Evolutionary conservation across 2,113 vertebrate genomes (phyloP).

Genomic region (Jacana jacana): DNA sequence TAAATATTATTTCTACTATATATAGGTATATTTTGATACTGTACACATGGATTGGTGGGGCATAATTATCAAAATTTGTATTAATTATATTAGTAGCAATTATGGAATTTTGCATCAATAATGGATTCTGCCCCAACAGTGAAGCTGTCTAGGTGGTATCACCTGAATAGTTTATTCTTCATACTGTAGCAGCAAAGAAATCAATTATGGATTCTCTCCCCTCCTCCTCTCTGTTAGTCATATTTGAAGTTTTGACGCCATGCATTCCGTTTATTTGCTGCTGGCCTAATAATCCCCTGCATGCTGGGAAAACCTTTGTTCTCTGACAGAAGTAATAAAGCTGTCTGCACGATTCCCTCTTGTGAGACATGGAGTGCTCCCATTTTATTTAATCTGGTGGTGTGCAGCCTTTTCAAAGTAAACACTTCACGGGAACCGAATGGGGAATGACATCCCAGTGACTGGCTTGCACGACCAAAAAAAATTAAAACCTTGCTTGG

Average conservation of each 20-base stretch:
- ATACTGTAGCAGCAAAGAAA: slow-evolving; percentile 58
- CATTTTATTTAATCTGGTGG: slow-evolving; percentile 79
- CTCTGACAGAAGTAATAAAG: slow-evolving; percentile 84
- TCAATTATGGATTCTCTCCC: slow-evolving; percentile 66
- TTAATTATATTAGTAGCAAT: neutral
- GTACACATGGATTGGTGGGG: neutral
- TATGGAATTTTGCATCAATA: neutral
- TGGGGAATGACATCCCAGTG: slow-evolving; percentile 65
- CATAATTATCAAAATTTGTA: neutral
- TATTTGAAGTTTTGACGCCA: slow-evolving; percentile 71
- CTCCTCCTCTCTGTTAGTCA: slow-evolving; percentile 10
- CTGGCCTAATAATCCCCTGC: slow-evolving; percentile 76
- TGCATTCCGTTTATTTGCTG: slow-evolving; percentile 74
- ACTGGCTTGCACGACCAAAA: slow-evolving; percentile 37
- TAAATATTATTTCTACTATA: neutral
- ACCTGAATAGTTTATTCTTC: slow-evolving; percentile 8
- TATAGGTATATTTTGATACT: neutral
- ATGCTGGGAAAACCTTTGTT: slow-evolving; percentile 81
- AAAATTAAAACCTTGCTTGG: slow-evolving; percentile 50
- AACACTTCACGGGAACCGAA: slow-evolving; percentile 74
- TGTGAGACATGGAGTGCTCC: slow-evolving; percentile 72
- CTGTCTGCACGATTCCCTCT: slow-evolving; percentile 77
- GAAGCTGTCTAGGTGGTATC: neutral
- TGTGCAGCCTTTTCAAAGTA: slow-evolving; percentile 79
- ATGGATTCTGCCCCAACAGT: neutral